These are phyloP conservation scores for Dexiosoma caninum DNA, from an alignment of 2,888 invertebrate species.

Conservation along the genomic window DNA sequence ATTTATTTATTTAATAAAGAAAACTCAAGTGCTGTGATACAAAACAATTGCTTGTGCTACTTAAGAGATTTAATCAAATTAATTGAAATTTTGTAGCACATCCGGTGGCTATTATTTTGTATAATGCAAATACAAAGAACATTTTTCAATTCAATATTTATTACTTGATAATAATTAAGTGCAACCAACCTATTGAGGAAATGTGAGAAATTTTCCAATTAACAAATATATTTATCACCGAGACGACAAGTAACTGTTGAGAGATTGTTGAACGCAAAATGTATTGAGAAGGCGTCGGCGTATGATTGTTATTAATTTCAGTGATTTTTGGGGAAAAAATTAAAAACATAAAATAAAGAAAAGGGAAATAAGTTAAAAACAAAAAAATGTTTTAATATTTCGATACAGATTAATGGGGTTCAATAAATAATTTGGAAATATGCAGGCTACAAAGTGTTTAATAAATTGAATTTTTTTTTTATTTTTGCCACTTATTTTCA, in stretches of 20 bases:
- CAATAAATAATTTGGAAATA: too few species aligned
- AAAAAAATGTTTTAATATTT: too few species aligned
- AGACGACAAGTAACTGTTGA: not conserved
- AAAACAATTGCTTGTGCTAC: not conserved
- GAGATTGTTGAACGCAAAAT: not conserved
- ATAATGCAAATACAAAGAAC: not conserved
- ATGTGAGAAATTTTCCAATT: not conserved
- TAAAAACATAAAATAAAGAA: too few species aligned
- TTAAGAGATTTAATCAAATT: conserved; percentile 46
- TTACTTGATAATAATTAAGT: conserved; percentile 9
- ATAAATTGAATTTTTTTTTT: too few species aligned
- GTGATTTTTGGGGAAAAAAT: too few species aligned
- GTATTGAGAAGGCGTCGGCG: not conserved
- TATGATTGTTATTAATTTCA: not conserved
- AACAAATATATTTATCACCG: not conserved
- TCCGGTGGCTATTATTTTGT: not conserved
- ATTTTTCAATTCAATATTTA: too few species aligned
- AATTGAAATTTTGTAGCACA: conserved; percentile 38
- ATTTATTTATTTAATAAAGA: not conserved
- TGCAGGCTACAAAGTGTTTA: too few species aligned
- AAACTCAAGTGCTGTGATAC: not conserved
- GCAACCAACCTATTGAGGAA: not conserved
- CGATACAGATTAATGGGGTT: too few species aligned
- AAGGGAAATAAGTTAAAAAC: too few species aligned
- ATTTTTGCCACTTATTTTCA: too few species aligned